Evolutionary conservation across 2,113 vertebrate species (phyloP).

Genomic region (Trogon surrucura): DNA sequence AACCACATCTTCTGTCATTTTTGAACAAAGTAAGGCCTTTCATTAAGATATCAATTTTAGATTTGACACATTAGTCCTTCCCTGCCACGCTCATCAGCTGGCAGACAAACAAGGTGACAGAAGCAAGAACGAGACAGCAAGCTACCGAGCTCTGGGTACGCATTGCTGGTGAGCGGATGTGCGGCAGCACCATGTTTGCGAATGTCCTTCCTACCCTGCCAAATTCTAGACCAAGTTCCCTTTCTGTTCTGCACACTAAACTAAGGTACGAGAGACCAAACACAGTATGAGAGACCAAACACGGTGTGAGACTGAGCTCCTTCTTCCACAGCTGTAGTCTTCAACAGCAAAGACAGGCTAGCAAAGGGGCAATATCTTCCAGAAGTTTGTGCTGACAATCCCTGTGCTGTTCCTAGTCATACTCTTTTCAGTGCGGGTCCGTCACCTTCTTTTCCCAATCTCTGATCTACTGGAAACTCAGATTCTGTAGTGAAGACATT

Average conservation of each 20-base stretch:
- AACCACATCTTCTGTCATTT: background rate
- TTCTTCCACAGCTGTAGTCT: background rate
- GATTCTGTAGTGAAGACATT: background rate
- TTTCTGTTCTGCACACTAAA: background rate
- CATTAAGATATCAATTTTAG: background rate
- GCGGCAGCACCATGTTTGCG: fast-evolving
- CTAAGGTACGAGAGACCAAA: background rate
- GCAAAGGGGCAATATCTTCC: background rate
- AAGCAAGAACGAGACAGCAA: background rate
- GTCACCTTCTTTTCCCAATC: background rate
- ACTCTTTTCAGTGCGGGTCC: background rate
- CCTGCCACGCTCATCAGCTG: background rate
- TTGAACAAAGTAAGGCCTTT: background rate
- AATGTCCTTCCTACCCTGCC: background rate
- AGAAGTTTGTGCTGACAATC: background rate
- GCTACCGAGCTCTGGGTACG: fast-evolving
- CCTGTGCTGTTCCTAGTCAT: background rate
- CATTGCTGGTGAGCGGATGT: background rate
- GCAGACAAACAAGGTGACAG: background rate
- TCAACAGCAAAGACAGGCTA: background rate
- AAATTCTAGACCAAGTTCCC: background rate
- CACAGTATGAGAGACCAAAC: background rate
- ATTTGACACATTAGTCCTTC: background rate
- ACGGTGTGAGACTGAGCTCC: background rate
- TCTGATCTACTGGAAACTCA: background rate